phyloP scores from a whole-genome alignment of 1,140 invertebrate genomes.

The Plectrocnemia conspersa region DNA sequence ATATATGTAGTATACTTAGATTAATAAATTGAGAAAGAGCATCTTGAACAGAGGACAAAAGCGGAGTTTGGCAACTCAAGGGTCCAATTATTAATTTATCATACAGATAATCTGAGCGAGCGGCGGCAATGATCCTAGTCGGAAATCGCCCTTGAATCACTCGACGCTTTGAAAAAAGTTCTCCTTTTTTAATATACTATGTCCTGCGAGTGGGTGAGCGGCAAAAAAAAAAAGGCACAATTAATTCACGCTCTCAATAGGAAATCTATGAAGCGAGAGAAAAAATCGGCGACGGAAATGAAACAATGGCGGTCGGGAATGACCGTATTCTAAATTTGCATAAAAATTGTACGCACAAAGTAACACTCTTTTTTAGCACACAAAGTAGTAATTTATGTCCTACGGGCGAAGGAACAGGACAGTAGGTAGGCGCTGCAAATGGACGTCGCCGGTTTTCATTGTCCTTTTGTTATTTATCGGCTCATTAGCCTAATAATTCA shows the following conservation, averaged over 20 bases:
- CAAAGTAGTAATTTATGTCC: constrained; percentile 17
- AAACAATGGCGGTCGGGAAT: neutral
- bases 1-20: too few species aligned
- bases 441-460: too few species aligned
- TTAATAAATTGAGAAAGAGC: too few species aligned
- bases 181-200: neutral
- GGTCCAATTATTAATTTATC: too few species aligned
- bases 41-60: too few species aligned
- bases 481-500: too few species aligned
- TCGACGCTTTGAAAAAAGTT: constrained; percentile 2
- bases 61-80: too few species aligned
- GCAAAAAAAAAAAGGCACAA: neutral
- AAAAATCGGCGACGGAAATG: constrained; percentile 1
- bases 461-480: too few species aligned
- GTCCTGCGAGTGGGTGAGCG: neutral
- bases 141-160: too few species aligned
- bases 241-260: constrained; percentile 5
- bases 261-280: constrained; percentile 1
- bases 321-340: constrained; percentile 15
- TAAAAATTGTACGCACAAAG: constrained; percentile 9
- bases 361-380: neutral
- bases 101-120: too few species aligned
- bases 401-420: too few species aligned
- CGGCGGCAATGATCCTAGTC: too few species aligned
- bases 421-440: constrained; percentile 13